phyloP scores from a whole-genome alignment of 2,113 vertebrate species.

The Brienomyrus longianalis region DNA sequence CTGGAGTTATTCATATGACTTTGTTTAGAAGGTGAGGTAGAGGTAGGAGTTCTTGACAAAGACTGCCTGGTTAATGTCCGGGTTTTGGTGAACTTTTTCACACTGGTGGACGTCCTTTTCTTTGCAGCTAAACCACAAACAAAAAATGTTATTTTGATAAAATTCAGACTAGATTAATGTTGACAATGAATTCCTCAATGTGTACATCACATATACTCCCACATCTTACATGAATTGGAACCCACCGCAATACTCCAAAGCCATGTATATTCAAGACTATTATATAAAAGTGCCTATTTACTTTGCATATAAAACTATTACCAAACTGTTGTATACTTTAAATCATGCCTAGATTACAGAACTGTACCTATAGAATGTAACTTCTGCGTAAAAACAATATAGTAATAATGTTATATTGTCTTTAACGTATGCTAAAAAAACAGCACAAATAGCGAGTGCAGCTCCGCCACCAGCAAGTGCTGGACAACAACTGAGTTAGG shows the following conservation, averaged over 20 bases:
- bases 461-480: background rate
- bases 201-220: background rate
- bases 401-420: background rate
- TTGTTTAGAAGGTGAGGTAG: slow-evolving; percentile 97
- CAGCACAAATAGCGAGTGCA: background rate
- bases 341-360: background rate
- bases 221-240: background rate
- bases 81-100: slow-evolving; percentile 81
- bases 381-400: background rate
- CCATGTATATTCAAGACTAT: background rate
- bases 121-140: slow-evolving; percentile 67
- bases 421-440: background rate
- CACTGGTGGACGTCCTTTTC: slow-evolving; percentile 76
- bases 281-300: background rate
- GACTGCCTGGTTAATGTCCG: slow-evolving; percentile 77
- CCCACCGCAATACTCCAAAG: background rate
- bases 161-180: background rate
- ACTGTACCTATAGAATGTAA: background rate
- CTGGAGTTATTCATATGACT: slow-evolving; percentile 84
- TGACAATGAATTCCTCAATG: background rate
- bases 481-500: background rate
- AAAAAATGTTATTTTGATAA: slow-evolving; percentile 7
- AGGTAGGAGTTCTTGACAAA: slow-evolving; percentile 73
- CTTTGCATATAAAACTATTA: background rate
- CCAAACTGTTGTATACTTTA: background rate